Evolutionary conservation across 2,888 invertebrate genomes (phyloP), one percentile per base, ranked within the genome.

Genomic region (Liposcelis brunnea): DNA sequence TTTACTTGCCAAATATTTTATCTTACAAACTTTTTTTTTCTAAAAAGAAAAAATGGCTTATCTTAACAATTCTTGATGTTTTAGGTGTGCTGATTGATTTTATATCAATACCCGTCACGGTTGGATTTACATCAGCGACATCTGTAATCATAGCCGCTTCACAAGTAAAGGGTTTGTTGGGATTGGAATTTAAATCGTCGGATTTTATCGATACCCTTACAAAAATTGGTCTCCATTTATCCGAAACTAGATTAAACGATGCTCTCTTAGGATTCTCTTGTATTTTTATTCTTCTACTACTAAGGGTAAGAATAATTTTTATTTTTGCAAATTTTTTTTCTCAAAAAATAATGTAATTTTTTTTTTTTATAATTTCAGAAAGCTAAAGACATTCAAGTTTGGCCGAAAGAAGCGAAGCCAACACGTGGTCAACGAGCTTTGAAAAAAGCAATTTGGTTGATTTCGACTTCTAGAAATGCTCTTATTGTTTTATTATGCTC

Each of bases 81-180:
- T 2, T 65, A 86, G 86, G 86, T 53, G 85, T 87, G 40, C 66
- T 90, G 43, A 80, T 89, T 51, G 87, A 89, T 60, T 86, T 90
- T 57, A 89, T 90, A 58, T 89, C 89, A 1, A 74, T 86, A 51
- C 89, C 90, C 1, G 86, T 87, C 6, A 86, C 85, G 0, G 83
- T 85, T 11, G 86, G 85, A 0, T 91, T 90, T 59, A 89, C 90
- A 1, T 87, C 89, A 5, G 90, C 89, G 0, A 89, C 89, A 0
- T 89, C 90, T 31, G 79, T 91, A 34, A 89, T 89, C 50, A 90
- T 90, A 48, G 84, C 82, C 2, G 77, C 80, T 12, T 86, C 87
- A 0, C 90, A 90, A 61, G 62, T 89, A 1, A 87, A 86, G 56
- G 72, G 72, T 21, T 61, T 80, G 15, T 61, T 87, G 26, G 87